Base-by-base conservation (phyloP, 2,113 vertebrate species). In the Herpailurus yagouaroundi region DNA sequence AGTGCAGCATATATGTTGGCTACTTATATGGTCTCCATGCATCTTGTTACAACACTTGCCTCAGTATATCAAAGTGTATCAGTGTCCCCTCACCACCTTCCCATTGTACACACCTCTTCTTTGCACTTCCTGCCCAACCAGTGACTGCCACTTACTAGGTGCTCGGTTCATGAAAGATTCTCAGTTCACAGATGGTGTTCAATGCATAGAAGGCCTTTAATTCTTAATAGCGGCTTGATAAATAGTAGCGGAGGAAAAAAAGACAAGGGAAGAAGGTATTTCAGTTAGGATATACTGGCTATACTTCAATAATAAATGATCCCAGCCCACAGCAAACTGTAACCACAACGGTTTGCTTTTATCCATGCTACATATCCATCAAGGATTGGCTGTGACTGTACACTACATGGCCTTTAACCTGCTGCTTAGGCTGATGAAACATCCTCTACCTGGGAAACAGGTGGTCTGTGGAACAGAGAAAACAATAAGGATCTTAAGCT, bases 201-300 rank as follows among this genome's bases (percentile, higher is more conserved):
- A 7, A 4, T 91, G 68, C 2, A 33, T 45, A 33, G 10, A 25
- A 64, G 27, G n/a, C 7, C 16, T 19, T 87, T 14, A 87, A 29
- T 55, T 55, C 16, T 9, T 48, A 57, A 38, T 68, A 73, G 52
- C 4, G n/a, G 21, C 33, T 81, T 64, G 29, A 85, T 71, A 95
- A 92, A 86, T 79, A 48, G 45, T 74, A 83, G 55, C 71, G 69
- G 50, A 23, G 36, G 13, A 12, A 82, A 29, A 55, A 76, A 12
- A 55, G 19, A 25, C 63, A 45, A 89, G 14, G 57, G 7, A 69
- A 84, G 84, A 93, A 48, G 60, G 25, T n/a, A 69, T 83, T 88
- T 95, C 45, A 80, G 71, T 41, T 88, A 81, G 45, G 48, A 33
- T 82, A 29, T 64, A 16, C 36, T 79, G 74, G n/a, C 45, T 86